A percentile compares a stretch with the other conserved stretches of the same genome.
Evolutionary conservation across 2,113 vertebrate species (phyloP).

Genomic region (Laticauda colubrina): DNA sequence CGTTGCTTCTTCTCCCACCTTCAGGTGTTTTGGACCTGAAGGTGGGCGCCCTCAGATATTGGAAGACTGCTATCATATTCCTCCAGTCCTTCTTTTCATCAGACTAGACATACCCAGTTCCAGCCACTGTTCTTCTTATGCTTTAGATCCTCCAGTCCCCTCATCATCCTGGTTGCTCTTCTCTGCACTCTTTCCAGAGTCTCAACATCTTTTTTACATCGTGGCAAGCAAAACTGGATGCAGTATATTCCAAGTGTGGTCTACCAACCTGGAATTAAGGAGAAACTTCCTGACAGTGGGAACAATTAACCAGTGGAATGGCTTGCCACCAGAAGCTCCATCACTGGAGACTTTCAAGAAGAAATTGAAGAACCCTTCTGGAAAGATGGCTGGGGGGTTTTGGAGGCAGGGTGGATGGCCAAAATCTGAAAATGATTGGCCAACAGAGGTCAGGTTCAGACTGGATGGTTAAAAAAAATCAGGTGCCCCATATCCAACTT

Average conservation of each 20-base stretch:
- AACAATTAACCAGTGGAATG: not conserved
- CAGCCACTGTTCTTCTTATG: no score
- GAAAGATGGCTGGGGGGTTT: not conserved
- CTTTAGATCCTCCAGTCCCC: no score
- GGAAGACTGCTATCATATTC: no score
- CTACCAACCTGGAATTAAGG: no score
- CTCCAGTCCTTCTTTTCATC: no score
- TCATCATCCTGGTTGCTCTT: no score
- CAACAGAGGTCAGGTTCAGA: not conserved
- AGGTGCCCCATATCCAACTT: not conserved
- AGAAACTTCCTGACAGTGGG: not conserved
- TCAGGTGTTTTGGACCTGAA: not conserved
- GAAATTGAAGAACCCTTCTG: not conserved
- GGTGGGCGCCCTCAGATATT: no score
- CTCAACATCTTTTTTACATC: no score
- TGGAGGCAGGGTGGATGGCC: not conserved
- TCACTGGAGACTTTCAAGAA: not conserved
- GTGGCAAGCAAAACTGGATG: no score
- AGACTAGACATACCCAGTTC: no score
- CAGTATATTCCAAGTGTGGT: no score
- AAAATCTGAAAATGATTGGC: not conserved
- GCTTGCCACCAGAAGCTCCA: not conserved
- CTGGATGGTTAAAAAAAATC: not conserved
- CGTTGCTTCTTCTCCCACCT: not conserved
- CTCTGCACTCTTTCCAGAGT: no score